Conservation (phyloP, 1,140 invertebrate genomes). For the Lethocerus indicus region DNA sequence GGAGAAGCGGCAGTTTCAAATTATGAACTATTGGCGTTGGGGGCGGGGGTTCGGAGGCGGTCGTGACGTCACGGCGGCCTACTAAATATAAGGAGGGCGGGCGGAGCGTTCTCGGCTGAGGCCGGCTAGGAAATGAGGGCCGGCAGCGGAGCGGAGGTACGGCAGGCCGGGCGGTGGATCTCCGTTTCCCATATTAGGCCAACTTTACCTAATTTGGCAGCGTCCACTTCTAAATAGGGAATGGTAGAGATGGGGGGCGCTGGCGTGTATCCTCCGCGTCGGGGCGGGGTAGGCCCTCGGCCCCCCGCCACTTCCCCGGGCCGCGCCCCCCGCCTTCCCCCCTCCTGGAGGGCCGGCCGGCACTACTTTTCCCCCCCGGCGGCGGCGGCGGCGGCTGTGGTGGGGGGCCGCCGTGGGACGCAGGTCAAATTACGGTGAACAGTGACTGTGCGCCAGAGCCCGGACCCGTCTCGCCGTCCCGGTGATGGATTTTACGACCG, state of each 20-base stretch:
- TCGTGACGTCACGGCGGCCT: too few species aligned
- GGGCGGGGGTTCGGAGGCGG: too few species aligned
- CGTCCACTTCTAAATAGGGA: conserved; percentile 24
- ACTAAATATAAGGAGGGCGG: too few species aligned
- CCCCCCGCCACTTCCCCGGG: not conserved
- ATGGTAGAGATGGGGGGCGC: conserved; percentile 14
- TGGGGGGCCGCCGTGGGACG: conserved; percentile 9
- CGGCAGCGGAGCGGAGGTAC: too few species aligned
- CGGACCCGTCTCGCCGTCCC: conserved; percentile 7
- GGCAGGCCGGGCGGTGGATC: too few species aligned
- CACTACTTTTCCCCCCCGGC: conserved; percentile 16
- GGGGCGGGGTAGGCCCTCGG: not conserved
- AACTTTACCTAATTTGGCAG: conserved; percentile 26
- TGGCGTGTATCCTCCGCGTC: not conserved
- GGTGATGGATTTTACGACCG: conserved; percentile 11
- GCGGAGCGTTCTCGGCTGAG: too few species aligned
- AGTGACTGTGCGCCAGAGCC: conserved; percentile 18
- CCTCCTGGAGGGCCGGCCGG: not conserved
- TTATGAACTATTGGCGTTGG: too few species aligned
- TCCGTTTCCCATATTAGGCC: conserved; percentile 22
- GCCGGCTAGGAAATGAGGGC: too few species aligned
- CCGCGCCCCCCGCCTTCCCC: too few species aligned
- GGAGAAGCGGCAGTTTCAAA: too few species aligned
- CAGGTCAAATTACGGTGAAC: conserved; percentile 22
- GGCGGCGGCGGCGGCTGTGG: conserved; percentile 8